A percentile compares a stretch with the other conserved stretches of the same genome.
Evolutionary conservation across 2,113 vertebrate genomes (phyloP).

Genomic region (Hymenochirus boettgeri): DNA sequence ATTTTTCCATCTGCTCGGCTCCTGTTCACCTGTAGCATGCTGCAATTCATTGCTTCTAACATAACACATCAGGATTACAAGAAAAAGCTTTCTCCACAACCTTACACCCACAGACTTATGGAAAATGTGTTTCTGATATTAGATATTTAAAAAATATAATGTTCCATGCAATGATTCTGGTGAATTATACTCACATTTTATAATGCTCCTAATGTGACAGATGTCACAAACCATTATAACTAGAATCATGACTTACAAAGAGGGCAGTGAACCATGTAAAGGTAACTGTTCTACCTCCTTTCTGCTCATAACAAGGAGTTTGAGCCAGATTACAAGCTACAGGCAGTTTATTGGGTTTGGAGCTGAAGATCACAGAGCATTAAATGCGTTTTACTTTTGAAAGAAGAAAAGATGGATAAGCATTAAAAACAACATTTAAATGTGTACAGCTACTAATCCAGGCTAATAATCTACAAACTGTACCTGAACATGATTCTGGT

Average conservation of each 20-base stretch:
- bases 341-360: slow-evolving; percentile 9
- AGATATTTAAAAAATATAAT: slow-evolving; percentile 17
- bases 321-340: slow-evolving; percentile 17
- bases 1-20: slow-evolving; percentile 35
- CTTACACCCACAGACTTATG: background rate
- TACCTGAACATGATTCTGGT: too few species aligned
- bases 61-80: slow-evolving; percentile 11
- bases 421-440: too few species aligned
- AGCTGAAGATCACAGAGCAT: background rate
- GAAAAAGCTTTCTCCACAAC: background rate
- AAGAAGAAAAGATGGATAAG: background rate
- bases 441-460: too few species aligned
- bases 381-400: background rate
- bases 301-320: slow-evolving; percentile 10
- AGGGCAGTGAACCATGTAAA: slow-evolving; percentile 9
- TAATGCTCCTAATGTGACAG: slow-evolving; percentile 3
- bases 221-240: slow-evolving; percentile 5
- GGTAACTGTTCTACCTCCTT: slow-evolving; percentile 9
- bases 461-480: too few species aligned
- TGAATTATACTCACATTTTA: slow-evolving; percentile 15
- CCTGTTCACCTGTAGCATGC: slow-evolving; percentile 28
- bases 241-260: slow-evolving; percentile 9
- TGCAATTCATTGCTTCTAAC: slow-evolving; percentile 7
- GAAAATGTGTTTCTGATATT: slow-evolving; percentile 16
- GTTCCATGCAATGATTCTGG: background rate